A percentile compares a stretch with the other conserved stretches of the same genome.
phyloP scores from a whole-genome alignment of 2,888 invertebrate genomes.

The Bellardia pandia region DNA sequence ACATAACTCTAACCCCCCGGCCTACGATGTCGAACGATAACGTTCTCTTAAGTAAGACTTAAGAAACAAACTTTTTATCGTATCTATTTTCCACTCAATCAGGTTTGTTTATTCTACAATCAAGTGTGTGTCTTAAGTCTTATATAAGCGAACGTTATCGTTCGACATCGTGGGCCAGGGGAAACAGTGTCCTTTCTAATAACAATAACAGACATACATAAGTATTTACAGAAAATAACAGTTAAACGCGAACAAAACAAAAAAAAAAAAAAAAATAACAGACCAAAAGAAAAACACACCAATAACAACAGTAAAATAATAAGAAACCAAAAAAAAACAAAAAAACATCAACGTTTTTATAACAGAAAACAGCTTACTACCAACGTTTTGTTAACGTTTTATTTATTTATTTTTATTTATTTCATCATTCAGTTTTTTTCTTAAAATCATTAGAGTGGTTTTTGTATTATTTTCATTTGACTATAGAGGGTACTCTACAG shows the following conservation, averaged over 20 bases:
- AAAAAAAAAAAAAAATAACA: not conserved
- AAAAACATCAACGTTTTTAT: conserved; percentile 18
- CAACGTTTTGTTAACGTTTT: conserved; percentile 51
- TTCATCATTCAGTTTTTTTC: not conserved
- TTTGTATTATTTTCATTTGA: conserved; percentile 36
- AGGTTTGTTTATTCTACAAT: too few species aligned
- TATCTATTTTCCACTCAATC: too few species aligned
- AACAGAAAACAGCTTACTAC: conserved; percentile 28
- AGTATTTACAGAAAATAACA: conserved; percentile 22
- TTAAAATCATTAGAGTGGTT: conserved; percentile 41
- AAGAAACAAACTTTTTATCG: too few species aligned
- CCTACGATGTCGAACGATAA: too few species aligned
- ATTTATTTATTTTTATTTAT: conserved; percentile 40
- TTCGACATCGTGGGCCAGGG: too few species aligned
- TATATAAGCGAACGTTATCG: too few species aligned
- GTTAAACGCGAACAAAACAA: not conserved
- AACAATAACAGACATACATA: not conserved
- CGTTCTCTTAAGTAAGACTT: too few species aligned
- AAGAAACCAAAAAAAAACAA: not conserved
- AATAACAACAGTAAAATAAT: too few species aligned
- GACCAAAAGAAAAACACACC: too few species aligned
- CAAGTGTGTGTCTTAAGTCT: too few species aligned
- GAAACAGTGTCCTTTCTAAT: conserved; percentile 6
- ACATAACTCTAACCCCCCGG: too few species aligned
- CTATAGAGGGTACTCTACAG: not conserved